A percentile compares a stretch with the other conserved stretches of the same genome.
Conservation (phyloP, 2,797 vertebrate species). For the Crenichthys baileyi region DNA sequence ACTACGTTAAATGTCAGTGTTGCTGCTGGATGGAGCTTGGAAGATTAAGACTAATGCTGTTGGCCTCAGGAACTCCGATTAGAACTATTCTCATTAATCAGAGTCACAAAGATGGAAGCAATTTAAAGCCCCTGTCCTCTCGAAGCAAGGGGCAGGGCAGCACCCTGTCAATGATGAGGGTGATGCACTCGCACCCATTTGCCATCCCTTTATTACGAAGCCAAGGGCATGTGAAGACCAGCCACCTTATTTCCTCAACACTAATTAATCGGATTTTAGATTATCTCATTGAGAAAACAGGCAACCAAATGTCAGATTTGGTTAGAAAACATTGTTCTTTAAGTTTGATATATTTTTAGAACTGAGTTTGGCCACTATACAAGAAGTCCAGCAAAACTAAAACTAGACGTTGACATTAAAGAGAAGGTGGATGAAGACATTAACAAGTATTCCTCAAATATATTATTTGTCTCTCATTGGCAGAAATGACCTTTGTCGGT, state of each 20-base stretch:
- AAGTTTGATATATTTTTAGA: neutral
- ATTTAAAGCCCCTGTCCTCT: constrained; percentile 78
- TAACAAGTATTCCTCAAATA: neutral
- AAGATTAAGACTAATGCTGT: constrained; percentile 84
- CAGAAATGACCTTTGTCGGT: neutral
- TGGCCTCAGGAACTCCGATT: constrained; percentile 84
- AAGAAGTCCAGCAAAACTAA: neutral
- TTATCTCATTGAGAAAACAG: constrained; percentile 41
- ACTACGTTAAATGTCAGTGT: constrained; percentile 84
- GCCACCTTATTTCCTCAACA: constrained; percentile 57
- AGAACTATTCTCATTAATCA: constrained; percentile 85
- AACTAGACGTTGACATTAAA: neutral
- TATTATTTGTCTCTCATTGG: neutral
- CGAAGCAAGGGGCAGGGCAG: constrained; percentile 77
- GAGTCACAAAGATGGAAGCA: constrained; percentile 80
- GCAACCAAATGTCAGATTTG: constrained; percentile 15
- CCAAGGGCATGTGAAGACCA: constrained; percentile 79
- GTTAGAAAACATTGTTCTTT: constrained; percentile 19
- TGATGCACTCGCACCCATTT: constrained; percentile 64
- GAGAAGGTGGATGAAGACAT: neutral
- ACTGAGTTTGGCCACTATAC: neutral
- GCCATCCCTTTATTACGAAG: constrained; percentile 71
- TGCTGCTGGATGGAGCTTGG: constrained; percentile 72
- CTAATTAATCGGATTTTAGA: constrained; percentile 62
- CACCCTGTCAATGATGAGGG: constrained; percentile 71